Evolutionary conservation across 2,888 invertebrate species (phyloP).

Genomic region (Scotopteryx bipunctaria): DNA sequence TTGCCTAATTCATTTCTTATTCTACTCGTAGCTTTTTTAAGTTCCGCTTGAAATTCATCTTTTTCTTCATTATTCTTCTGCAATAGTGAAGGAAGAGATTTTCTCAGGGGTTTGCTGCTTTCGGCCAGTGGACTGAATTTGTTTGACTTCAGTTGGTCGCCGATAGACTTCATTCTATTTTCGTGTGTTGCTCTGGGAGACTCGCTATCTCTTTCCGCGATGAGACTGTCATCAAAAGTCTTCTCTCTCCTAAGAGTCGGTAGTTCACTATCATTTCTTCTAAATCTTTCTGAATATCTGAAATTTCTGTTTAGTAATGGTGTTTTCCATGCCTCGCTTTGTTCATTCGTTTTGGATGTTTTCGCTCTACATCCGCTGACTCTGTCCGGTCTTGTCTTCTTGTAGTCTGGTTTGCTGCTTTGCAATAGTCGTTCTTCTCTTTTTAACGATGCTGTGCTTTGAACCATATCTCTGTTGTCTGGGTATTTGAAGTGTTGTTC

Average conservation of each 20-base stretch:
- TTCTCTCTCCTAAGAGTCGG: slow-evolving; percentile 75
- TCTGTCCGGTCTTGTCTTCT: slow-evolving; percentile 75
- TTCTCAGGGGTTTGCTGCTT: slow-evolving; percentile 72
- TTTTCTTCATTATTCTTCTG: slow-evolving; percentile 78
- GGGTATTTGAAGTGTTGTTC: slow-evolving; percentile 73
- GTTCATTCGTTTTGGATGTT: slow-evolving; percentile 71
- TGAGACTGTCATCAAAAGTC: slow-evolving; percentile 76
- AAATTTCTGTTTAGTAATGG: slow-evolving; percentile 75
- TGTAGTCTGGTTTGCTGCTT: slow-evolving; percentile 71
- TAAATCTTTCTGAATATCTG: slow-evolving; percentile 78
- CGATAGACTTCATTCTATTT: slow-evolving; percentile 61
- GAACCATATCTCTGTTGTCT: slow-evolving; percentile 71
- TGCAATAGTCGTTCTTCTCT: slow-evolving; percentile 78
- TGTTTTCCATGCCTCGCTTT: slow-evolving; percentile 75
- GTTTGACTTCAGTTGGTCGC: slow-evolving; percentile 61
- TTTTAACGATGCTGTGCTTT: slow-evolving; percentile 68
- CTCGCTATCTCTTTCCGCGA: slow-evolving; percentile 62
- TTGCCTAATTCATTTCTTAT: slow-evolving; percentile 76
- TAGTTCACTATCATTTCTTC: slow-evolving; percentile 64
- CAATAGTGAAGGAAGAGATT: slow-evolving; percentile 82
- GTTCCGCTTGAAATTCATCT: slow-evolving; percentile 81
- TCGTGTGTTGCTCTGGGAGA: slow-evolving; percentile 65
- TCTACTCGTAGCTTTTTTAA: slow-evolving; percentile 79
- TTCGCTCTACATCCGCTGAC: slow-evolving; percentile 77
- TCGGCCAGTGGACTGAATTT: slow-evolving; percentile 62